Evolutionary conservation across 2,888 invertebrate species (phyloP).

Genomic region (Orthosia gothica): DNA sequence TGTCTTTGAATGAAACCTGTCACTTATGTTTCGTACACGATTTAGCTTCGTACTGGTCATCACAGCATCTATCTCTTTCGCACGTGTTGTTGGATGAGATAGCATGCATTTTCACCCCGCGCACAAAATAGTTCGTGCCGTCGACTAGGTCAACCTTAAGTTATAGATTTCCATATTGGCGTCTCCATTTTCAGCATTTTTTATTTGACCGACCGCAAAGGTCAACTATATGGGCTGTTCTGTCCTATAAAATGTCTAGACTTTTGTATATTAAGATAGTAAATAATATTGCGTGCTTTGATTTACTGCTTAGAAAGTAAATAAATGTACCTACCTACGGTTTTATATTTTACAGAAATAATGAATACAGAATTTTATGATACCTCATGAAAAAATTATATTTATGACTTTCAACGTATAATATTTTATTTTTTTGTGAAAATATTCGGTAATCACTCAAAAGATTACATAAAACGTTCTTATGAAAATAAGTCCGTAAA

Average conservation of each 20-base stretch:
- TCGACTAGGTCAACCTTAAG: too few relatives aligned
- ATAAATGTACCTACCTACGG: neutral
- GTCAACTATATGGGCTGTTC: neutral
- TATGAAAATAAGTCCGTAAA: constrained; percentile 29
- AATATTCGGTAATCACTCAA: neutral
- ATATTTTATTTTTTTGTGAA: neutral
- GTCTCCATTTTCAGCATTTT: neutral
- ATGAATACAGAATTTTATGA: neutral
- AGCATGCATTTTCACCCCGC: too few relatives aligned
- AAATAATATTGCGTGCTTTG: neutral
- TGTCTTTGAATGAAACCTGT: constrained; percentile 10
- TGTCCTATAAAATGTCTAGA: neutral
- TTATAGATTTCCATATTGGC: neutral
- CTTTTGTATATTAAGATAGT: neutral
- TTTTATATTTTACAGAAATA: neutral
- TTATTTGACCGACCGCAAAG: neutral
- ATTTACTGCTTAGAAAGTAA: neutral
- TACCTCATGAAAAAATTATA: neutral
- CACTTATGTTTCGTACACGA: neutral
- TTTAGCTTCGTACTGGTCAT: too few relatives aligned
- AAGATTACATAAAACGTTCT: constrained; percentile 3
- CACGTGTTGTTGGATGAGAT: too few relatives aligned
- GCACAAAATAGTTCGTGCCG: too few relatives aligned
- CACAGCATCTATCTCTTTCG: too few relatives aligned
- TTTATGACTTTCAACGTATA: neutral